Evolutionary conservation across 2,797 vertebrate species (phyloP).

Genomic region (Catostomus latipinnis): DNA sequence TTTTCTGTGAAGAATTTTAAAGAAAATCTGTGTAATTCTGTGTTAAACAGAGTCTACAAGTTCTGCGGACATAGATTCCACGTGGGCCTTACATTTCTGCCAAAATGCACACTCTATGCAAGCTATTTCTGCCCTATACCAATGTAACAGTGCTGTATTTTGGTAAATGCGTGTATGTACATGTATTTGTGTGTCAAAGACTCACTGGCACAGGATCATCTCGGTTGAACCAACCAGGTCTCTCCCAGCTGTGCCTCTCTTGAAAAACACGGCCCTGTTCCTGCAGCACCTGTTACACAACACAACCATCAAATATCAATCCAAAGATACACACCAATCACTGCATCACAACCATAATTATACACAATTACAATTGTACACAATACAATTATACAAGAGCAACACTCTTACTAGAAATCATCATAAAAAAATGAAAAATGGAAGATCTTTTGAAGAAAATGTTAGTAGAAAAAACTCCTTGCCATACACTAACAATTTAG

Average conservation of each 20-base stretch:
- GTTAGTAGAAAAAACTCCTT: too few relatives aligned
- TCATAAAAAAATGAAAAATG: too few relatives aligned
- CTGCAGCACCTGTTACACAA: conserved; percentile 82
- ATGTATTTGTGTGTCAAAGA: conserved; percentile 11
- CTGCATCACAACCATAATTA: not conserved
- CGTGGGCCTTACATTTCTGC: not conserved
- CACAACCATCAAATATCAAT: not conserved
- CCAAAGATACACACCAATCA: not conserved
- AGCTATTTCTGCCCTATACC: not conserved
- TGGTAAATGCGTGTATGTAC: conserved; percentile 6
- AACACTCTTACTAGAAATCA: too few relatives aligned
- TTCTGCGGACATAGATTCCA: too few relatives aligned
- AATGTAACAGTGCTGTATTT: not conserved
- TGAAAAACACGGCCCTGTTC: conserved; percentile 91
- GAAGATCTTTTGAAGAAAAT: too few relatives aligned
- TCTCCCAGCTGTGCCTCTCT: conserved; percentile 95
- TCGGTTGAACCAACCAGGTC: conserved; percentile 92
- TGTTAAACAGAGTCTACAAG: too few relatives aligned
- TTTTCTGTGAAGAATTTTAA: too few relatives aligned
- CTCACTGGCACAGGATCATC: conserved; percentile 84
- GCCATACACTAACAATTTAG: too few relatives aligned
- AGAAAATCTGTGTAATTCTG: too few relatives aligned
- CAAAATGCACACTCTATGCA: not conserved
- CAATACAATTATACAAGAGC: too few relatives aligned
- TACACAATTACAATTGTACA: not conserved